phyloP scores from a whole-genome alignment of 1,140 invertebrate genomes.

The Mylabris phalerata region DNA sequence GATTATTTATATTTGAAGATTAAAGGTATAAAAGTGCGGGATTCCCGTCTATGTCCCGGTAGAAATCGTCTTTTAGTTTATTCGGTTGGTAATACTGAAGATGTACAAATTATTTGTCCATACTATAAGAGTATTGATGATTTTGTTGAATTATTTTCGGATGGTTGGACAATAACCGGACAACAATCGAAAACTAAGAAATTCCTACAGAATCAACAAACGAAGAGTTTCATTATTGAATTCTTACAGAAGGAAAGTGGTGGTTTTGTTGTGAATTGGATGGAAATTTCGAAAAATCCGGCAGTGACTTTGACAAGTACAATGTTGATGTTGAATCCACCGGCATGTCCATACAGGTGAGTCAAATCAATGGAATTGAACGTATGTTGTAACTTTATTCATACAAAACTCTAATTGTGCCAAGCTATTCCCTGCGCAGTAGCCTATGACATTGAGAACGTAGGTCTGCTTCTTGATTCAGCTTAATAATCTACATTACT shows the following conservation, averaged over 20 bases:
- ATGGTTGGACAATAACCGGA: slow-evolving; percentile 53
- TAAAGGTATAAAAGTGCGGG: slow-evolving; percentile 55
- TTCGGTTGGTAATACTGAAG: slow-evolving; percentile 52
- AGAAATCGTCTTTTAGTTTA: slow-evolving; percentile 69
- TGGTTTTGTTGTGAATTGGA: slow-evolving; percentile 67
- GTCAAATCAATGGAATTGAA: neutral
- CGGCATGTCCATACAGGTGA: slow-evolving; percentile 64
- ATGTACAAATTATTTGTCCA: slow-evolving; percentile 61
- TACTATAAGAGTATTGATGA: slow-evolving; percentile 39
- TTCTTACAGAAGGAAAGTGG: slow-evolving; percentile 64
- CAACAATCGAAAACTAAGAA: slow-evolving; percentile 35
- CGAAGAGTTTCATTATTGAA: slow-evolving; percentile 62
- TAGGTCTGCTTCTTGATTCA: no score
- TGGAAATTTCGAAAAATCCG: slow-evolving; percentile 68
- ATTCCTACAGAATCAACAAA: slow-evolving; percentile 45
- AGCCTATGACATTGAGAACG: no score
- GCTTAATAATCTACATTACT: no score
- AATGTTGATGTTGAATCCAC: slow-evolving; percentile 52
- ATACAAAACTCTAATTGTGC: no score
- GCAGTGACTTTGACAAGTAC: slow-evolving; percentile 47
- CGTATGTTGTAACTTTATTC: no score
- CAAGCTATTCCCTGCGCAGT: no score
- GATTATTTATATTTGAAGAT: slow-evolving; percentile 67
- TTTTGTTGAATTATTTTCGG: slow-evolving; percentile 64
- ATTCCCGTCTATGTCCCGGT: slow-evolving; percentile 55